Evolutionary conservation across 64 coral and sea anemone genomes (phyloP).

Genomic region (Anthopleura sola): DNA sequence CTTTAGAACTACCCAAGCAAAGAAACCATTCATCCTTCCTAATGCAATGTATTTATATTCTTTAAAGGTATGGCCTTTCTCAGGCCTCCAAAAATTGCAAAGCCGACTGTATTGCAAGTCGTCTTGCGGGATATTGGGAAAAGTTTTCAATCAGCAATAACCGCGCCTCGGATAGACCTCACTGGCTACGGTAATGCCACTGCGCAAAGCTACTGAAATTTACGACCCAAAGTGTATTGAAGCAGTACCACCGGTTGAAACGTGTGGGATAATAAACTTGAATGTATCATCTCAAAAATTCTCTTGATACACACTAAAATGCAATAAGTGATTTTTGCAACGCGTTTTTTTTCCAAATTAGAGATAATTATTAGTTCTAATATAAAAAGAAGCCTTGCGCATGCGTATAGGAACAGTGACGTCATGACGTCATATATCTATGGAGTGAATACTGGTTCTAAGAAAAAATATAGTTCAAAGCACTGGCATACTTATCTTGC

Average conservation of each 20-base stretch:
- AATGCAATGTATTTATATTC: too few species aligned
- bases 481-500: too few species aligned
- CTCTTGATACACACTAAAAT: neutral
- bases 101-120: conserved; percentile 87
- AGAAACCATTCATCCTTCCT: too few species aligned
- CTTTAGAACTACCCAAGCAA: too few species aligned
- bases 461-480: too few species aligned
- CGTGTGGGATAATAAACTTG: neutral
- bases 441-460: too few species aligned
- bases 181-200: conserved; percentile 91
- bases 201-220: conserved; percentile 70
- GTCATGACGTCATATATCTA: neutral
- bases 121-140: conserved; percentile 97
- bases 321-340: neutral
- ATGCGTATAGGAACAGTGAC: neutral
- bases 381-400: neutral
- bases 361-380: too few species aligned
- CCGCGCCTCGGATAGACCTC: conserved; percentile 87
- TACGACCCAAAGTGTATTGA: neutral
- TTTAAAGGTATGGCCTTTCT: neutral
- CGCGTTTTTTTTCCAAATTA: neutral
- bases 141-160: conserved; percentile 99
- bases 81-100: conserved; percentile 88
- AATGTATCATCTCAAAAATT: neutral
- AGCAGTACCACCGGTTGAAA: neutral